Base-by-base conservation (phyloP, 2,797 vertebrate species). In the Leptoclinus maculatus region DNA sequence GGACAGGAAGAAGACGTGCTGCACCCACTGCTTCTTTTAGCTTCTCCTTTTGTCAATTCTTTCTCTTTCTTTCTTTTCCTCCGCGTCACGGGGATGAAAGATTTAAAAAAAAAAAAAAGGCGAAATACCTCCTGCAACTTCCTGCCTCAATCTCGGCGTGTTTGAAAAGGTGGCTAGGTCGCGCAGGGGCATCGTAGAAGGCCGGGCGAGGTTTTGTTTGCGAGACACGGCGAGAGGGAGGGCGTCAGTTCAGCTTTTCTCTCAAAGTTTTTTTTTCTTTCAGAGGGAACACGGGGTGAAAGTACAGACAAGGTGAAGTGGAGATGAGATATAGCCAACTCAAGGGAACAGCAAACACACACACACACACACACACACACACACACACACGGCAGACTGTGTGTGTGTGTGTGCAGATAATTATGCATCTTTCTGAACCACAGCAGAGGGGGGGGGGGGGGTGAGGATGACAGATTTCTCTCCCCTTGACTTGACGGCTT, bases 381-480 rank as follows among this genome's bases (percentile, higher is more conserved):
- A 34, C 45, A 74, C 59, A 73, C 60, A 45, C 45, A 70, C 8
- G 5, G 60, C 74, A 54, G 54, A 57, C 16, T 34, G 17, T 68
- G 27, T 62, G 47, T 67, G 66, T 71, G 58, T 64, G 77, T 67
- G 47, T 57, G 66, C 7, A 62, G 54, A 63, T 79, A 62, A 89
- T 90, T 84, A 78, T 85, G 76, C 74, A 65, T 86, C 82, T 74
- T 75, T 62, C 54, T 41, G 74, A 76, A 67, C 16, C 76, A 60
- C 67, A 84, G 47, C 79, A 66, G 70, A 87, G 57, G 5, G 2
- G 6, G 32, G 29, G 29, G 5, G 29, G 32, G 32, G 67, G 5
- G 59, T 70, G 76, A 58, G 72, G 69, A 85, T 92, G 91, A 93
- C 87, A 87, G 87, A 92, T 92, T 82, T 74, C 78, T 86, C 83